phyloP scores from a whole-genome alignment of 2,113 vertebrate genomes.

The Microcebus jonahi region DNA sequence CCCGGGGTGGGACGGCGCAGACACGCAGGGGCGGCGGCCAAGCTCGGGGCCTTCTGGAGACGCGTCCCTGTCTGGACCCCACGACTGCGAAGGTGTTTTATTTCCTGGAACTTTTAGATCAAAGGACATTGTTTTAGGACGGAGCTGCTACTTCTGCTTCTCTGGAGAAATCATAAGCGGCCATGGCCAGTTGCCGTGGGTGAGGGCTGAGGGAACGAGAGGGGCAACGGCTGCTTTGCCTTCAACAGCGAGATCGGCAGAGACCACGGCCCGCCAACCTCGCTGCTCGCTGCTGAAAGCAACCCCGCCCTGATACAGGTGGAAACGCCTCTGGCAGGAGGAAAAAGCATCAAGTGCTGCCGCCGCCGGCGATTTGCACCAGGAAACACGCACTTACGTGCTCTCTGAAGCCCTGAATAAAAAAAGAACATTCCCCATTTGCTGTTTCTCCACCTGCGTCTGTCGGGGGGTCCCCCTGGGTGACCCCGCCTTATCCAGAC shows the following conservation, averaged over 20 bases:
- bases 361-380: accelerated
- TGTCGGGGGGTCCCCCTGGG: background rate
- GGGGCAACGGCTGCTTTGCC: background rate
- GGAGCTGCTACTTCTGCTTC: slow-evolving; percentile 84
- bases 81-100: slow-evolving; percentile 87
- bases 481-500: accelerated
- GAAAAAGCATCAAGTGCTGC: accelerated
- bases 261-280: accelerated
- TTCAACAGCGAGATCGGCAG: background rate
- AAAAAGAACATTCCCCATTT: background rate
- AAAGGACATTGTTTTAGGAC: slow-evolving; percentile 83
- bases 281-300: no score
- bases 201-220: slow-evolving; percentile 62
- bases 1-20: accelerated
- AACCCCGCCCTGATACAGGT: no score
- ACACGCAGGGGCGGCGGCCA: background rate
- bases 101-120: slow-evolving; percentile 87
- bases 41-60: slow-evolving; percentile 56
- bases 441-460: accelerated
- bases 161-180: slow-evolving; percentile 72
- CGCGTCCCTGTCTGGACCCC: slow-evolving; percentile 81
- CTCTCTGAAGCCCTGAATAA: background rate
- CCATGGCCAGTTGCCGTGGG: slow-evolving; percentile 78
- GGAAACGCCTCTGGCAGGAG: background rate
- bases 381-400: accelerated